Evolutionary conservation across 2,113 vertebrate genomes (phyloP).

Genomic region (Pan troglodytes): NHGRI_mPanTro3-v2.1_pri NC_072413.2:24028501-24029000

Average conservation of each 20-base stretch:
- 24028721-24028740: neutral
- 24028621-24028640: slow-evolving; percentile 57
- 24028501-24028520: slow-evolving; percentile 35
- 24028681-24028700: neutral
- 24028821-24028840: neutral
- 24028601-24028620: slow-evolving; percentile 56
- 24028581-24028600: slow-evolving; percentile 40
- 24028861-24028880: neutral
- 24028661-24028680: slow-evolving; percentile 47
- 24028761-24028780: neutral
- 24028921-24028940: neutral
- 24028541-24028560: slow-evolving; percentile 63
- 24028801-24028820: neutral
- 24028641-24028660: slow-evolving; percentile 39
- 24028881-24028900: neutral
- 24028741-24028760: neutral
- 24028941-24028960: neutral
- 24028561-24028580: slow-evolving; percentile 54
- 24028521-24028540: slow-evolving; percentile 58
- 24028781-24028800: neutral
- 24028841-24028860: neutral
- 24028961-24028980: neutral
- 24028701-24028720: slow-evolving; percentile 11
- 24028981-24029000: neutral
- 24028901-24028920: neutral